A percentile compares a stretch with the other conserved stretches of the same genome.
Evolutionary conservation across 1,140 invertebrate species (phyloP).

Genomic region (Heliconius melpomene): DNA sequence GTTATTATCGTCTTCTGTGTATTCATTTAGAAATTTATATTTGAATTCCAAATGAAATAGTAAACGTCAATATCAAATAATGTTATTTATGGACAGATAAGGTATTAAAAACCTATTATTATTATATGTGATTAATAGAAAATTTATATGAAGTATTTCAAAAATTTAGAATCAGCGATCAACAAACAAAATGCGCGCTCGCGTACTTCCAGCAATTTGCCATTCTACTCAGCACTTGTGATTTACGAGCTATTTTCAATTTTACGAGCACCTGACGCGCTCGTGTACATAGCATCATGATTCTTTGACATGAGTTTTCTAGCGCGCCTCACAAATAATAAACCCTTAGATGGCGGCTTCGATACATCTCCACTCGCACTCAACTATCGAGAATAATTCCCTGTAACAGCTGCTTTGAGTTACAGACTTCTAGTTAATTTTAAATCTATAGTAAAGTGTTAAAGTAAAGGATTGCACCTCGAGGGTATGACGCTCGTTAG

Average conservation of each 20-base stretch:
- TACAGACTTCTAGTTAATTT: conserved; percentile 39
- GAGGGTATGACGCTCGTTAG: conserved; percentile 40
- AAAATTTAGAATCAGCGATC: conserved; percentile 39
- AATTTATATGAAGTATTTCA: neutral
- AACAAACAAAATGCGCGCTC: conserved; percentile 59
- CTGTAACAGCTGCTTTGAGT: conserved; percentile 32
- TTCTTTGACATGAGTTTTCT: conserved; percentile 45
- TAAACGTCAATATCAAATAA: neutral
- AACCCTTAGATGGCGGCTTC: conserved; percentile 18
- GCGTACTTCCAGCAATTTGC: conserved; percentile 65
- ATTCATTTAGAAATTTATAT: neutral
- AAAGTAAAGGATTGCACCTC: conserved; percentile 40
- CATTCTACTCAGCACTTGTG: conserved; percentile 60
- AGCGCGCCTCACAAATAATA: conserved; percentile 30
- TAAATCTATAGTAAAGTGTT: conserved; percentile 38
- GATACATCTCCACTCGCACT: conserved; percentile 17
- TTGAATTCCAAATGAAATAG: neutral
- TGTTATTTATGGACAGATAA: neutral
- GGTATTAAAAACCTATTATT: neutral
- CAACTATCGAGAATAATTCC: conserved; percentile 23
- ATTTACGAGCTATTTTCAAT: conserved; percentile 72
- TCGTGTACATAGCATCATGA: conserved; percentile 55
- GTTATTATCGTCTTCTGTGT: neutral
- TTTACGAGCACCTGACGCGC: conserved; percentile 65
- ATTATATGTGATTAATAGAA: neutral